Evolutionary conservation across 2,113 vertebrate species (phyloP), one percentile per base, ranked within the genome.

Genomic region (Symphodus melops): DNA sequence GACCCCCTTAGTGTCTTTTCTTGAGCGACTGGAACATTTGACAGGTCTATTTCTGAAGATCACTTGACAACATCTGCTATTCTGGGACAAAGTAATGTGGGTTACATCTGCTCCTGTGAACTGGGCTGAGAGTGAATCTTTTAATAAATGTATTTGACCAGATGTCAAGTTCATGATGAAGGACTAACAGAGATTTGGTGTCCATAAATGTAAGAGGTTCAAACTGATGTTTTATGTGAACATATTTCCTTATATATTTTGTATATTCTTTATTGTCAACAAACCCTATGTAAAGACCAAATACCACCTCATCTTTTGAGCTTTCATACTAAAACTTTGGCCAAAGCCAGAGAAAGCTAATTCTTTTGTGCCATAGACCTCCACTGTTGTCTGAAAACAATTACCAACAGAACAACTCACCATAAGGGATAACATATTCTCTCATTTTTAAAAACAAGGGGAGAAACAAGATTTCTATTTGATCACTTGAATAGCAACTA

Each of bases 11-110:
- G 62, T 3, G 1, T 37, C 37, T 41, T 65, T 10, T 69, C 75
- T n/a, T 81, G 57, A 53, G 69, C 52, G 39, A 59, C 56, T 68
- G 79, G 79, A 86, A 90, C 83, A 84, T 85, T 88, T 83, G 86
- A 88, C 74, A 51, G 13, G 53, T 91, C 91, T 94, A 93, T 92
- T 93, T 91, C 75, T 89, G 82, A 86, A 88, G 87, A 82, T 81
- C 79, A 82, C 82, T 82, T 82, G 77, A 86, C 73, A 80, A 78
- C 77, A 85, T 72, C n/a, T 59, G 74, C 86, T 85, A 84, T 89
- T 91, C 81, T 84, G 60, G 77, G 82, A 33, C 28, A 21, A 66
- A 51, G 65, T 85, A 88, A 94, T 90, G 85, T 93, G 79, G 92
- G 93, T 91, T 93, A 91, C 88, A 91, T 83, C 86, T 82, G 83